A percentile compares a stretch with the other conserved stretches of the same genome.
Evolutionary conservation across 2,888 invertebrate species (phyloP).

Genomic region (Cistogaster globosa): DNA sequence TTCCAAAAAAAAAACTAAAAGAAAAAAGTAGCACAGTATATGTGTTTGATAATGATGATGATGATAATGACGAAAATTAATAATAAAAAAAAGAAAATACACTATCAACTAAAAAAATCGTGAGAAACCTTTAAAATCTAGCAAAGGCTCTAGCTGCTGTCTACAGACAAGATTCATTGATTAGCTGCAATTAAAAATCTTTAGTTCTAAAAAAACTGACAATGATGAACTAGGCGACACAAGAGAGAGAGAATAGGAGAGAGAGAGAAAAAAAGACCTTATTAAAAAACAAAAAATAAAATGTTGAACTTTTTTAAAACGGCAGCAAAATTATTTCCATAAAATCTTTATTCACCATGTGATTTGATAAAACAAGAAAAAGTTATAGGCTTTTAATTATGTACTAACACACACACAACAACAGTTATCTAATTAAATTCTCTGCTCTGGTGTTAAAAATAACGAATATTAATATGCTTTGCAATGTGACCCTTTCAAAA

Average conservation of each 20-base stretch:
- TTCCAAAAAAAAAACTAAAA: slow-evolving; percentile 8
- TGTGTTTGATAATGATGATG: slow-evolving; percentile 39
- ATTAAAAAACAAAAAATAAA: background rate
- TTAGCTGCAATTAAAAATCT: slow-evolving; percentile 67
- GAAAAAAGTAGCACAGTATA: slow-evolving; percentile 62
- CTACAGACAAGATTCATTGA: slow-evolving; percentile 68
- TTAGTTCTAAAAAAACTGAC: slow-evolving; percentile 42
- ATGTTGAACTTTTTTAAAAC: slow-evolving; percentile 36
- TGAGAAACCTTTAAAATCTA: slow-evolving; percentile 63
- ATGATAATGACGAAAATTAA: slow-evolving; percentile 47
- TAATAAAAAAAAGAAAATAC: slow-evolving; percentile 15
- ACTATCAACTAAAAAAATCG: slow-evolving; percentile 55
- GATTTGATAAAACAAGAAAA: slow-evolving; percentile 44
- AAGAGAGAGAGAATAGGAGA: slow-evolving; percentile 8
- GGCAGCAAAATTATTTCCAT: slow-evolving; percentile 67
- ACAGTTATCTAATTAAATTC: slow-evolving; percentile 46
- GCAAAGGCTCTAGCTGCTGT: slow-evolving; percentile 4
- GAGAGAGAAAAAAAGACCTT: background rate
- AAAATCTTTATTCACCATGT: slow-evolving; percentile 55
- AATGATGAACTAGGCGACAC: slow-evolving; percentile 44
- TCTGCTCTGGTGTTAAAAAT: slow-evolving; percentile 41
- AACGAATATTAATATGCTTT: slow-evolving; percentile 20
- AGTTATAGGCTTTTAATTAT: slow-evolving; percentile 42
- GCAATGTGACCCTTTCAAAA: background rate
- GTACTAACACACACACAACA: background rate